phyloP scores from a whole-genome alignment of 2,113 vertebrate genomes.

The Corydoras sp. region DNA sequence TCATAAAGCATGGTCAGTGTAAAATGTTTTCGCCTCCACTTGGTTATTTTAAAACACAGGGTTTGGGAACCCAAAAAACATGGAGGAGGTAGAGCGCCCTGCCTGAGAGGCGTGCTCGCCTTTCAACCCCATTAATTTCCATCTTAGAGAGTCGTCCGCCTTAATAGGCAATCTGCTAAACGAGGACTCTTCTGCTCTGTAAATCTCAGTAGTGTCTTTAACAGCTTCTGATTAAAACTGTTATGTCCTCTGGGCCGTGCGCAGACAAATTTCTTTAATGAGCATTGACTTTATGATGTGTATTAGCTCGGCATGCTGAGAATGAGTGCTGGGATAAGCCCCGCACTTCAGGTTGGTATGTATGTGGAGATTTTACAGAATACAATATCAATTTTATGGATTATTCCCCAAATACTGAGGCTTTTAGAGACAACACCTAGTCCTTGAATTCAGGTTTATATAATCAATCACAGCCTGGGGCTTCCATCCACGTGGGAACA shows the following conservation, averaged over 20 bases:
- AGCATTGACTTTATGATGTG: conserved; percentile 64
- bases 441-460: too few relatives aligned
- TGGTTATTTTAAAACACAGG: not conserved
- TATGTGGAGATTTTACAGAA: too few relatives aligned
- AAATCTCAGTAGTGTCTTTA: conserved; percentile 65
- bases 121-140: conserved; percentile 57
- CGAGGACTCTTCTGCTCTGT: conserved; percentile 61
- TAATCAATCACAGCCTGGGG: too few relatives aligned
- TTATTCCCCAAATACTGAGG: too few relatives aligned
- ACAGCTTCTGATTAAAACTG: conserved; percentile 69
- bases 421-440: too few relatives aligned
- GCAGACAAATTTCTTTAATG: conserved; percentile 72
- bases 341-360: too few relatives aligned
- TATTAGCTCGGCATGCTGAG: conserved; percentile 64
- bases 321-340: conserved; percentile 48
- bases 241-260: conserved; percentile 66
- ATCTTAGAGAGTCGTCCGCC: conserved; percentile 62
- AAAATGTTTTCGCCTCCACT: too few relatives aligned
- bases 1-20: too few relatives aligned
- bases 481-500: too few relatives aligned
- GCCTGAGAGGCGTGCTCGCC: conserved; percentile 46
- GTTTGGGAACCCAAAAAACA: conserved; percentile 27
- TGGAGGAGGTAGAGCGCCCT: conserved; percentile 23
- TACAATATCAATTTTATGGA: too few relatives aligned
- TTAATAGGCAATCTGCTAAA: conserved; percentile 71